Evolutionary conservation across 2,888 invertebrate species (phyloP).

Genomic region (Andrena praecox): DNA sequence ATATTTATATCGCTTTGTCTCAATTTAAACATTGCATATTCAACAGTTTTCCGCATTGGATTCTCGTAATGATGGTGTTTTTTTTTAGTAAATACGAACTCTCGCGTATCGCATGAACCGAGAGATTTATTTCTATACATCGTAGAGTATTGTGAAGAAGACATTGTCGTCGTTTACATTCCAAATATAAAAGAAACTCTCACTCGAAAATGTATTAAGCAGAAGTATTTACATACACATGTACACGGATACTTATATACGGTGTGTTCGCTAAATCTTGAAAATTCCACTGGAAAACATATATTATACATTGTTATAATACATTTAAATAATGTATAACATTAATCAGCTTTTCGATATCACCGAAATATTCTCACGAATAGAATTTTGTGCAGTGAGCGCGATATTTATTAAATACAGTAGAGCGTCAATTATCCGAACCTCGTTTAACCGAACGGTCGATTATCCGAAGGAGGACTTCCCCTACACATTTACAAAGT

Average conservation of each 20-base stretch:
- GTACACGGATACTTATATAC: neutral
- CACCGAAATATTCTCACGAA: constrained; percentile 11
- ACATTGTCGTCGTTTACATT: constrained; percentile 48
- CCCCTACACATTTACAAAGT: no score
- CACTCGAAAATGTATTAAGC: constrained; percentile 5
- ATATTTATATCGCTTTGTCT: constrained; percentile 16
- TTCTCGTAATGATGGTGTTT: constrained; percentile 5
- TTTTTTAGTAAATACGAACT: constrained; percentile 7
- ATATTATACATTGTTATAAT: neutral
- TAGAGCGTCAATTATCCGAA: no score
- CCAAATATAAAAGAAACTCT: constrained; percentile 27
- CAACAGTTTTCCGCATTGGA: constrained; percentile 2
- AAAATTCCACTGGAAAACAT: constrained; percentile 10
- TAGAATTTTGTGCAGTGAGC: constrained; percentile 1
- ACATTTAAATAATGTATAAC: constrained; percentile 13
- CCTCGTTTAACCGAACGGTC: no score
- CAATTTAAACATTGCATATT: neutral
- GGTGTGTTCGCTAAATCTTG: constrained; percentile 6
- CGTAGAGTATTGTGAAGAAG: constrained; percentile 16
- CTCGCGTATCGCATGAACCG: neutral
- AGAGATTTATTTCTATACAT: constrained; percentile 38
- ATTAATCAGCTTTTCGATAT: neutral
- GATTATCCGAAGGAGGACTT: no score
- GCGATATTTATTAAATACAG: constrained; percentile 33
- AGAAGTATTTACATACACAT: constrained; percentile 31